These are phyloP conservation scores for Ibycter americanus DNA, from an alignment of 2,797 vertebrate species.

Conservation along the genomic window DNA sequence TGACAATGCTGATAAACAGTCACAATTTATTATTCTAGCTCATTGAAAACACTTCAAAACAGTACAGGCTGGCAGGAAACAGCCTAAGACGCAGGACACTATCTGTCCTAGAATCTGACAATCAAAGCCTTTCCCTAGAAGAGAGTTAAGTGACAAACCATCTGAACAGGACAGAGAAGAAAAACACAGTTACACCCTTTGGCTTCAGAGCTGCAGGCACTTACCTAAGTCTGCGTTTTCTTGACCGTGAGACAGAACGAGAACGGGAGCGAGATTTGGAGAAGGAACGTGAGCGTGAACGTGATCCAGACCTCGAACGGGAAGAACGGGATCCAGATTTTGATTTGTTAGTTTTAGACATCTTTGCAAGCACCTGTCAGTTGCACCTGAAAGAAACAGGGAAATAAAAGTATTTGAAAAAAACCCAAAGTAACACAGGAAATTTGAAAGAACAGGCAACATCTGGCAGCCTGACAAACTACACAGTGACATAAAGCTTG, in stretches of 20 bases:
- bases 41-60: background rate
- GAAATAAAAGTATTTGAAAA: background rate
- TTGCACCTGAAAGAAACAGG: conserved; percentile 43
- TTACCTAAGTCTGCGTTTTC: conserved; percentile 93
- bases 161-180: background rate
- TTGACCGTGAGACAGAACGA: conserved; percentile 88
- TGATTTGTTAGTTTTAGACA: conserved; percentile 94
- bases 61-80: background rate
- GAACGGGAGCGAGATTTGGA: conserved; percentile 92
- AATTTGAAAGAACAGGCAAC: background rate
- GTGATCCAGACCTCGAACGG: conserved; percentile 86
- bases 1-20: background rate
- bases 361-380: conserved; percentile 74
- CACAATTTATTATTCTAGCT: background rate
- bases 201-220: background rate
- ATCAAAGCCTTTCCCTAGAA: background rate
- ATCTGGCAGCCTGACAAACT: background rate
- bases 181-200: background rate
- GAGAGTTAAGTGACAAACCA: background rate
- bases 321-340: conserved; percentile 90
- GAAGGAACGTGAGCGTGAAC: conserved; percentile 87
- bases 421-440: background rate
- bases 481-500: background rate
- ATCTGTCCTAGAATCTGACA: background rate
- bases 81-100: background rate